Percentiles rank a stretch among this genome's conserved stretches.
Evolutionary conservation across 2,888 invertebrate species (phyloP).

Genomic region (Acheta domesticus): DNA sequence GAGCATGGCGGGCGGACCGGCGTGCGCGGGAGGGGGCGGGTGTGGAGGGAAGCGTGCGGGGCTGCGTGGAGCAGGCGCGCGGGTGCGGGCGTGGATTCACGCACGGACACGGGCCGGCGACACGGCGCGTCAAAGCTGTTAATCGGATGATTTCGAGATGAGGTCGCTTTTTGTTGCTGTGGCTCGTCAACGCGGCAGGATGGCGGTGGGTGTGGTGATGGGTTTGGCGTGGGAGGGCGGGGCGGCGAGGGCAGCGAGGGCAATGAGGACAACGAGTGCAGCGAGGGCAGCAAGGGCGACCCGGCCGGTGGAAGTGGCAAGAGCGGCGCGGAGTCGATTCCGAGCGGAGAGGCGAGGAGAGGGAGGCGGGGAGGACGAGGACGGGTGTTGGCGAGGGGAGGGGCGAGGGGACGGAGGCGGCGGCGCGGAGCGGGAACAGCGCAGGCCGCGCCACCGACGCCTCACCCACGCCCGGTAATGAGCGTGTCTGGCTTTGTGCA

Average conservation of each 20-base stretch:
- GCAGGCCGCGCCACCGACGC: neutral
- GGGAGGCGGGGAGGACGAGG: too few species aligned
- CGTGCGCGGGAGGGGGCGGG: neutral
- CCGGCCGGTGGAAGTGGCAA: too few species aligned
- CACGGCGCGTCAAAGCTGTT: neutral
- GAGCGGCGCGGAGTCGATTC: too few species aligned
- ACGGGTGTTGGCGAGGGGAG: too few species aligned
- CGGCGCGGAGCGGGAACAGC: too few species aligned
- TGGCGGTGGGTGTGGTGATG: too few species aligned
- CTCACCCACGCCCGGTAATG: conserved; percentile 4
- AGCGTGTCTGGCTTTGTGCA: conserved; percentile 9
- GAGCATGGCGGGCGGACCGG: neutral
- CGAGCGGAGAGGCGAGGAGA: too few species aligned
- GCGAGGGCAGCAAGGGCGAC: too few species aligned
- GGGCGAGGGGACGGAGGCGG: too few species aligned
- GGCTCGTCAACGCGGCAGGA: neutral
- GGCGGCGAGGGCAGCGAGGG: too few species aligned
- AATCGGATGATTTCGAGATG: conserved; percentile 2
- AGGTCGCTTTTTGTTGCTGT: conserved; percentile 6
- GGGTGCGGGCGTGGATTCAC: neutral
- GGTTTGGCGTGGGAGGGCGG: too few species aligned
- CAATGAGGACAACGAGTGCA: too few species aligned
- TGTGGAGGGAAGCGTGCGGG: neutral
- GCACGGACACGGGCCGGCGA: neutral
- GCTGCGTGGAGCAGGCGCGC: neutral